Conservation (phyloP, 2,888 invertebrate species). For the Orthonevra nobilis region DNA sequence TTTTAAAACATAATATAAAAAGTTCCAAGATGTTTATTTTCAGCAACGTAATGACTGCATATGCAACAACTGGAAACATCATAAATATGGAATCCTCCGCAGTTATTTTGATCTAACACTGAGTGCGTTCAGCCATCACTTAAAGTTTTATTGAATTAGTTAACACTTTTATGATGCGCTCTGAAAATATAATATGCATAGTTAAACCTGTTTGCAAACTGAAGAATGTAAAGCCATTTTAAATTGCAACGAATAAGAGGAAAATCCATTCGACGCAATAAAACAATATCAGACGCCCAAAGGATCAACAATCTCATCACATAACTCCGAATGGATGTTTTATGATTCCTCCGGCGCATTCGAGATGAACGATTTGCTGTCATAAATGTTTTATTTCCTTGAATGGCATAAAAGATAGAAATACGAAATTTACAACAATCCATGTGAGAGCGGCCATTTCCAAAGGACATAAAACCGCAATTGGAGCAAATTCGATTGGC, state of each 20-base stretch:
- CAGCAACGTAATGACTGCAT: no score
- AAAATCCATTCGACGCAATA: not conserved
- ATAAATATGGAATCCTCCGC: no score
- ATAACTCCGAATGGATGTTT: conserved; percentile 10
- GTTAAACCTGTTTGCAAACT: no score
- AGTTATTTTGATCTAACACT: no score
- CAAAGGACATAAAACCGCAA: conserved; percentile 5
- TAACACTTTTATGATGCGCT: no score
- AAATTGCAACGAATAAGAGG: not conserved
- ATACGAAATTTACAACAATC: not conserved
- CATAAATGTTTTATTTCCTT: conserved; percentile 36
- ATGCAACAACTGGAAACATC: no score
- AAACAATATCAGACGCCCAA: not conserved
- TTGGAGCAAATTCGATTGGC: not conserved
- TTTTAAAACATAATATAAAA: no score
- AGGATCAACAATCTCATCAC: conserved; percentile 19
- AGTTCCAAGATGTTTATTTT: no score
- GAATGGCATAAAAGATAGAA: conserved; percentile 22
- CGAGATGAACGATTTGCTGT: conserved; percentile 1
- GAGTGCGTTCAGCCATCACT: no score
- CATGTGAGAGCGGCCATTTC: not conserved
- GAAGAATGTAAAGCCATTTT: not conserved
- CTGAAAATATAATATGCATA: no score
- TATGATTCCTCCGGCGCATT: not conserved
- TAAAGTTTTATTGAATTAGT: no score